Evolutionary conservation across 2,113 vertebrate species (phyloP), one percentile per base, ranked within the genome.

Genomic region (Takifugu flavidus): DNA sequence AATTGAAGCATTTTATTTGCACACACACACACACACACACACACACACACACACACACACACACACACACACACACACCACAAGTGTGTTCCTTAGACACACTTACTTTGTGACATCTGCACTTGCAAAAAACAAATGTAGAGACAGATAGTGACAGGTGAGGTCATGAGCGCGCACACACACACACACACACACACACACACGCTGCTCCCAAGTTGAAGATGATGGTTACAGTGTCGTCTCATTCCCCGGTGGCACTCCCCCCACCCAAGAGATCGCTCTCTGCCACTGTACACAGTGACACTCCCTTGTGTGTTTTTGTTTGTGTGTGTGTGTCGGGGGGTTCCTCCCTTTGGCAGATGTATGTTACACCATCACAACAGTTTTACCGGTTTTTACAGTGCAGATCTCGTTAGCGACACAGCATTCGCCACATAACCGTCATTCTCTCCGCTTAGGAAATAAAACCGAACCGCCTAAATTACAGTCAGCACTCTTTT

Each of bases 161-260:
- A 75, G 81, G 80, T 82, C 70, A 77, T 68, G 62, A 56, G 65
- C 63, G 53, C 27, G 20, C 76, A 55, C 34, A 14, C 59, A 42
- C 46, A 20, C 51, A 69, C 46, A 62, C 49, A 59, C 55, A 72
- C 56, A 56, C 59, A 25, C 62, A 49, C 65, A 74, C 25, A 53
- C 67, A 65, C 45, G 3, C 52, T 46, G 79, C 64, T 80, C 65
- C 53, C 29, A 56, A 74, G 78, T 72, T 87, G 80, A 88, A 82
- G 80, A 82, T 76, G 76, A 73, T 74, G 74, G 77, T 75, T 80
- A 67, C 67, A 79, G 77, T 77, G 74, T 79, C 83, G 78, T 69
- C 79, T 82, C 63, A 11, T 56, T 84, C 72, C 74, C 67, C 44
- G 56, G 60, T 34, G 5, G 8, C 31, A 34, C 78, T 79, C 70